Evolutionary conservation across 2,113 vertebrate genomes (phyloP), one percentile per base, ranked within the genome.

Genomic region (Junco hyemalis): DNA sequence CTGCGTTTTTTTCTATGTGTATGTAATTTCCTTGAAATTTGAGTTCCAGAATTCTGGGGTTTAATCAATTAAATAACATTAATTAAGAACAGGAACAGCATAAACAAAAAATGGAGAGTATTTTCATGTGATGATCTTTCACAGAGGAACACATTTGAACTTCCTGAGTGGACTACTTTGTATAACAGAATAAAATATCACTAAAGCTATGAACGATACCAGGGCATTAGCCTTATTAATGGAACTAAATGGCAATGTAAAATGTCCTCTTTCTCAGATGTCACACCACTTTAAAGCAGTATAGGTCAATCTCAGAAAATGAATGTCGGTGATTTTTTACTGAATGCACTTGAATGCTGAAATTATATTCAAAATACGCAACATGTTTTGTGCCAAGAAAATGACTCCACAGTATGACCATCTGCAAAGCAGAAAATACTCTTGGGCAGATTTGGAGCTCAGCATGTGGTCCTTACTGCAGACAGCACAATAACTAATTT

Each of bases 381-480:
- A 68, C 57, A 42, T 45, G 12, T 74, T 86, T 90, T 90, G 25
- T 86, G 88, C 91, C 87, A 88, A 88, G 92, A 95, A 95, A 92
- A 54, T 94, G 69, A 92, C 86, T 94, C 78, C 65, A 82, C 33
- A 63, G 24, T 82, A 64, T 69, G 78, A 66, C 90, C 84, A 81
- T 94, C 84, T 96, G 88, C 81, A 90, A 89, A 84, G 84, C 81
- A 92, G 85, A 95, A 96, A 91, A 94, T 91, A 89, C 60, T 90
- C 31, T 51, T 74, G 70, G 80, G 80, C 92, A 86, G 61, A 88
- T 92, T 88, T 95, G 88, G 89, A 90, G 72, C 61, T 86, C 70
- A 90, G 85, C 88, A 90, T 88, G 93, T 92, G 70, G 88, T 90
- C 66, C 42, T 72, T 79, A 17, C 51, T 79, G 87, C 73, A 96